phyloP scores from a whole-genome alignment of 2,888 invertebrate species.

The Dicyrtoma fusca region DNA sequence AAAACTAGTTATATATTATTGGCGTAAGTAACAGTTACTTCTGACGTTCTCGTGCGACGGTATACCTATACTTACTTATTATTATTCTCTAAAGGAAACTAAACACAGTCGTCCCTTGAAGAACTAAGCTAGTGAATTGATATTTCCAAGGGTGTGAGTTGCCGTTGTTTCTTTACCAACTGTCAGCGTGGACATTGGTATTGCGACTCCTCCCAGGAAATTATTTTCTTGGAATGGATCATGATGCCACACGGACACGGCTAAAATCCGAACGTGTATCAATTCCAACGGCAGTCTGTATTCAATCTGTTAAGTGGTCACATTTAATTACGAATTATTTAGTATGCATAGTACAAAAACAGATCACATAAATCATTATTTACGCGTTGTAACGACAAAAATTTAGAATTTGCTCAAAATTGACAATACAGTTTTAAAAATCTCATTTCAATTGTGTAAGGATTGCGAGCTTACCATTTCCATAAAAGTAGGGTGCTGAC shows the following conservation, averaged over 20 bases:
- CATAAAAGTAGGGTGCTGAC: constrained; percentile 97
- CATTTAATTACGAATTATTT: background rate
- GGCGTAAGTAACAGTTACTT: too few species aligned
- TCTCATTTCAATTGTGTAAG: background rate
- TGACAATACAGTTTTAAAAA: background rate
- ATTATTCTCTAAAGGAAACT: background rate
- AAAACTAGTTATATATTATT: too few species aligned
- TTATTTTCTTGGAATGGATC: constrained; percentile 93
- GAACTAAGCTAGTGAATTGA: constrained; percentile 47
- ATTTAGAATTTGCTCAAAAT: constrained; percentile 22
- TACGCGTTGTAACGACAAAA: background rate
- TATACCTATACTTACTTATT: too few species aligned
- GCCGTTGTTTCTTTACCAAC: constrained; percentile 77
- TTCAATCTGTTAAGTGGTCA: constrained; percentile 68
- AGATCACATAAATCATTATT: background rate
- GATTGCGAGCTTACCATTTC: constrained; percentile 74
- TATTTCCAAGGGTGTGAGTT: constrained; percentile 77
- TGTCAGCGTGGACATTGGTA: constrained; percentile 74
- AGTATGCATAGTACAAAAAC: background rate
- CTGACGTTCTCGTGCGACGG: too few species aligned
- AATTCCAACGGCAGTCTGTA: constrained; percentile 83
- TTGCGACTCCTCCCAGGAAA: constrained; percentile 87
- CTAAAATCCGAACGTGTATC: constrained; percentile 74
- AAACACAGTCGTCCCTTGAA: too few species aligned
- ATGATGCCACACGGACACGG: constrained; percentile 94